Percentiles rank a stretch among this genome's conserved stretches.
phyloP scores from a whole-genome alignment of 1,140 invertebrate genomes.

The Solenopsis invicta region DNA sequence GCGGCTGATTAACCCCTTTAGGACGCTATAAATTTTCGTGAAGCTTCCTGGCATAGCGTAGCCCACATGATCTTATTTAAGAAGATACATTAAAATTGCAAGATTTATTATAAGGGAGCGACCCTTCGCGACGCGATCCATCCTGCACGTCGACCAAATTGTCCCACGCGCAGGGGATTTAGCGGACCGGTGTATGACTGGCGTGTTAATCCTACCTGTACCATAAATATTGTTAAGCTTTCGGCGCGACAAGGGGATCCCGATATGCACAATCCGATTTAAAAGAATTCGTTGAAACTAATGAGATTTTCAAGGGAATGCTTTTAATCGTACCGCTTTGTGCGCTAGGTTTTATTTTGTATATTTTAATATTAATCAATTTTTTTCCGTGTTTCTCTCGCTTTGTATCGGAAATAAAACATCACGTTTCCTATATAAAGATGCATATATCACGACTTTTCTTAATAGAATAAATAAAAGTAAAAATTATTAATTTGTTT shows the following conservation, averaged over 20 bases:
- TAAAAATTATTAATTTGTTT: background rate
- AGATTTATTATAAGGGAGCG: conserved; percentile 4
- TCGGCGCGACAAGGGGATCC: background rate
- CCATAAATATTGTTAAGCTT: conserved; percentile 42
- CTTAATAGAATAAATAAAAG: background rate
- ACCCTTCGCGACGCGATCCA: conserved; percentile 23
- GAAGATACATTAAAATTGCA: conserved; percentile 40
- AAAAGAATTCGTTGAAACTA: conserved; percentile 18
- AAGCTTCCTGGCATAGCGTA: background rate
- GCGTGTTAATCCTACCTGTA: conserved; percentile 1
- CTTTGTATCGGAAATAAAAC: background rate
- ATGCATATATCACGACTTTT: background rate
- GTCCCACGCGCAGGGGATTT: background rate
- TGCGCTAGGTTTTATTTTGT: background rate
- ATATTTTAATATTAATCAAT: conserved; percentile 18
- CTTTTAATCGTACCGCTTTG: background rate
- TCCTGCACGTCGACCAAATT: conserved; percentile 22
- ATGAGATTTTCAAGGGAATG: background rate
- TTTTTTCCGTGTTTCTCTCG: background rate
- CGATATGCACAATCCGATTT: background rate
- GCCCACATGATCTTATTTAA: background rate
- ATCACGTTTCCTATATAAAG: background rate
- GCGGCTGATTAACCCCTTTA: background rate
- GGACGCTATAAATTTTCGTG: background rate
- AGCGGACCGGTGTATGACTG: background rate